These are phyloP conservation scores for Pocillopora damicornis DNA, from an alignment of 64 coral and sea anemone species.

Conservation along the genomic window DNA sequence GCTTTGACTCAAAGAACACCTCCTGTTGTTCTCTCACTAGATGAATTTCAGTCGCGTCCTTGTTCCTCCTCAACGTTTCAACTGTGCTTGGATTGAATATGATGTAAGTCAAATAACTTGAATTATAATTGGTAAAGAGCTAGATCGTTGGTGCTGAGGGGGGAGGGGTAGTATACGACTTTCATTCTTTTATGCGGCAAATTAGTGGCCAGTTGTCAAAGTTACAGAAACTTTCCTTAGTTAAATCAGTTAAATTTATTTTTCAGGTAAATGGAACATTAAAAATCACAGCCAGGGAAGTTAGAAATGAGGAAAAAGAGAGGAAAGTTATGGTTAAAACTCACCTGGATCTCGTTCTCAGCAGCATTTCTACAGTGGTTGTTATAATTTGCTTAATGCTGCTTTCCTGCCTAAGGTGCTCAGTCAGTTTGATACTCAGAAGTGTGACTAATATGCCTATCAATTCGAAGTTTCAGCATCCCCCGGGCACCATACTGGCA, in stretches of 20 bases:
- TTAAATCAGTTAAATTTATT: neutral
- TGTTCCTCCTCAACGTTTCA: neutral
- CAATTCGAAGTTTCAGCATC: too few species aligned
- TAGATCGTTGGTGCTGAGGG: neutral
- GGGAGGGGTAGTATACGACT: too few species aligned
- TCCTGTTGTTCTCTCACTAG: neutral
- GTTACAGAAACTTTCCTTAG: neutral
- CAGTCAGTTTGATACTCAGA: neutral
- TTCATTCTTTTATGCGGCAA: too few species aligned
- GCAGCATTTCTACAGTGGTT: constrained; percentile 4
- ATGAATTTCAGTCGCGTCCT: neutral
- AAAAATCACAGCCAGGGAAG: neutral
- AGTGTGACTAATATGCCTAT: neutral
- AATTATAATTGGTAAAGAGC: too few species aligned
- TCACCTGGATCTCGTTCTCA: constrained; percentile 24
- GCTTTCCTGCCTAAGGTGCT: constrained; percentile 13
- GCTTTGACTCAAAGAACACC: too few species aligned
- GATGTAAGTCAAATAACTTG: neutral
- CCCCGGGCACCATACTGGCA: too few species aligned
- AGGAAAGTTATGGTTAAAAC: neutral
- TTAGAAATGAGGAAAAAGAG: neutral
- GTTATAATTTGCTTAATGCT: neutral
- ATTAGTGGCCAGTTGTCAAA: too few species aligned
- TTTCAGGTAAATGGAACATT: constrained; percentile 10
- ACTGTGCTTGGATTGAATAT: constrained; percentile 18